Evolutionary conservation across 2,888 invertebrate genomes (phyloP).

Genomic region (Abrostola triplasia): DNA sequence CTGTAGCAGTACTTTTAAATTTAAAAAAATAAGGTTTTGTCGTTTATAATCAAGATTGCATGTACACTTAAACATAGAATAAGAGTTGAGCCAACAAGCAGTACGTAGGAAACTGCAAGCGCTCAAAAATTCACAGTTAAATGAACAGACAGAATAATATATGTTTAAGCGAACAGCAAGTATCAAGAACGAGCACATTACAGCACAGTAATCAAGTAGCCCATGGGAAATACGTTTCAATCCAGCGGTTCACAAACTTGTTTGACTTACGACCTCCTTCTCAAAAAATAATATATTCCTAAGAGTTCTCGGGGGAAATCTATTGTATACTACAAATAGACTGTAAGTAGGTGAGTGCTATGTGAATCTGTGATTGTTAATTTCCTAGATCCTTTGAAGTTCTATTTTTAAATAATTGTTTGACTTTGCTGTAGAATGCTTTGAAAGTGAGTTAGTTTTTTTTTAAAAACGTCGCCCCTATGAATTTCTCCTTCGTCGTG

Average conservation of each 20-base stretch:
- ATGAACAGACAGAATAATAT: background rate
- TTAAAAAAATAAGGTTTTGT: too few relatives aligned
- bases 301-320: conserved; percentile 50
- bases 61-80: too few relatives aligned
- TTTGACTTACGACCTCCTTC: conserved; percentile 50
- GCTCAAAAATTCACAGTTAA: background rate
- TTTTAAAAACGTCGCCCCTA: too few relatives aligned
- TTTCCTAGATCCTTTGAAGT: conserved; percentile 23
- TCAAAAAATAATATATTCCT: conserved; percentile 56
- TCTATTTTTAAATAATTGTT: background rate
- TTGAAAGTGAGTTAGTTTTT: too few relatives aligned
- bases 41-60: too few relatives aligned
- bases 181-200: conserved; percentile 32
- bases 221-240: conserved; percentile 65
- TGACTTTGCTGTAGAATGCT: too few relatives aligned
- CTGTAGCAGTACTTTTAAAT: too few relatives aligned
- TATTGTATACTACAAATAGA: conserved; percentile 47
- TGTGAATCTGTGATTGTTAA: conserved; percentile 33
- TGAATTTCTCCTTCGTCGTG: too few relatives aligned
- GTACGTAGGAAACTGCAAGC: background rate
- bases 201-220: conserved; percentile 54
- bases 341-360: conserved; percentile 25
- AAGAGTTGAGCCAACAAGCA: too few relatives aligned
- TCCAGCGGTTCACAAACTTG: conserved; percentile 55
- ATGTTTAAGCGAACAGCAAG: conserved; percentile 10